A percentile compares a stretch with the other conserved stretches of the same genome.
Evolutionary conservation across 2,113 vertebrate species (phyloP).

Genomic region (Gracilinanus agilis): DNA sequence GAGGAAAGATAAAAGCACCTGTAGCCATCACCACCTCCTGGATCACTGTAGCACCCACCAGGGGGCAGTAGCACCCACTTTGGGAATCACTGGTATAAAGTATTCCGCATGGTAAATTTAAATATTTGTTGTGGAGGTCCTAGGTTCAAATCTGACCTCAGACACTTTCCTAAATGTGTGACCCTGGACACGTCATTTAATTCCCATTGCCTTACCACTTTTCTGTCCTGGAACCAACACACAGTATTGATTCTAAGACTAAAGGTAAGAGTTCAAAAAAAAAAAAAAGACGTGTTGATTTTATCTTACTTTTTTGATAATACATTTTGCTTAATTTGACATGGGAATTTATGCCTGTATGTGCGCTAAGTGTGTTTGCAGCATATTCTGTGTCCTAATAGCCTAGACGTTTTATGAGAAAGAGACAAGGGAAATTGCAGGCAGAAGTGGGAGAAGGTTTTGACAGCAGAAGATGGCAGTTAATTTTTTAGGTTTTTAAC

Average conservation of each 20-base stretch:
- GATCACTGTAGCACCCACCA: too few relatives aligned
- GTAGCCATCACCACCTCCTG: too few relatives aligned
- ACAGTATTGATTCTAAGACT: too few relatives aligned
- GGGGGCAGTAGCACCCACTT: too few relatives aligned
- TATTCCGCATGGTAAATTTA: neutral
- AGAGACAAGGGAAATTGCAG: neutral
- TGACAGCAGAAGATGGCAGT: neutral
- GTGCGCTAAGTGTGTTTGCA: neutral
- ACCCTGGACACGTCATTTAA: neutral
- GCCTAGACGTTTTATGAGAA: neutral
- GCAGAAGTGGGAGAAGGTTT: neutral
- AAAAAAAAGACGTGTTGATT: too few relatives aligned
- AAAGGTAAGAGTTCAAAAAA: neutral
- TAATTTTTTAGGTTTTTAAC: neutral
- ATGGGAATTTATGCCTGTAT: neutral
- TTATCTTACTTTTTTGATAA: neutral
- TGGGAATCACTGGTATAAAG: too few relatives aligned
- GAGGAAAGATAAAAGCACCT: too few relatives aligned
- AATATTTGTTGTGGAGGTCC: neutral
- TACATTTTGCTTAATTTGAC: neutral
- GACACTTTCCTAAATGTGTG: neutral
- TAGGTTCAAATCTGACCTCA: neutral
- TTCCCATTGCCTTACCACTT: neutral
- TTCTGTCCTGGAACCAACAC: neutral
- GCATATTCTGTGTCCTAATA: neutral